Evolutionary conservation across 2,888 invertebrate species (phyloP).

Genomic region (Bugula neritina): DNA sequence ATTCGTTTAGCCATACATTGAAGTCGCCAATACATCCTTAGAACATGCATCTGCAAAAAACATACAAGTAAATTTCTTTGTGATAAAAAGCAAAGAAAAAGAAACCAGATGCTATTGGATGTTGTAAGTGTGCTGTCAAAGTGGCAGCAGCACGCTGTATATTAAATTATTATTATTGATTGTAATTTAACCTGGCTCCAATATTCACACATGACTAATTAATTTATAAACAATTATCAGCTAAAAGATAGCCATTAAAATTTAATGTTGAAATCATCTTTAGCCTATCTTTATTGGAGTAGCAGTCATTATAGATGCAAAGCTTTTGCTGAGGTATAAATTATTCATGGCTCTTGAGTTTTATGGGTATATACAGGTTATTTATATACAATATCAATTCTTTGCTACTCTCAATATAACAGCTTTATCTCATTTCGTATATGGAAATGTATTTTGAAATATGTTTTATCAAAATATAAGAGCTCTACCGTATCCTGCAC

Average conservation of each 20-base stretch:
- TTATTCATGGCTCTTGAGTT: no score
- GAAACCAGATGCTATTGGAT: neutral
- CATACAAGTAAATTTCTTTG: neutral
- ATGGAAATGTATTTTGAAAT: no score
- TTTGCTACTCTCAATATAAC: no score
- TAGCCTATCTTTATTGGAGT: no score
- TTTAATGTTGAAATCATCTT: neutral
- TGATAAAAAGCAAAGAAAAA: neutral
- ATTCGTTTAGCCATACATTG: no score
- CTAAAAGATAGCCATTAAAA: neutral
- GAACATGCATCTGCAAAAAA: neutral
- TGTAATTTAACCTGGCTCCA: neutral
- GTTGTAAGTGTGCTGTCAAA: neutral
- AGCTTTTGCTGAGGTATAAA: no score
- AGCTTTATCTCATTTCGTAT: no score
- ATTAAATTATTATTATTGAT: neutral
- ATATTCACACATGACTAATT: neutral
- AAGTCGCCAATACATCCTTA: neutral
- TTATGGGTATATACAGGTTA: no score
- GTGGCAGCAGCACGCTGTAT: neutral
- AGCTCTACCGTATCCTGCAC: no score
- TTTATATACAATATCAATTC: no score
- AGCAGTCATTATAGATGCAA: no score
- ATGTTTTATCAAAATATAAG: no score
- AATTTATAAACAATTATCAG: neutral